Evolutionary conservation across 2,888 invertebrate species (phyloP), one percentile per base, ranked within the genome.

Genomic region (Eulithis prunata): DNA sequence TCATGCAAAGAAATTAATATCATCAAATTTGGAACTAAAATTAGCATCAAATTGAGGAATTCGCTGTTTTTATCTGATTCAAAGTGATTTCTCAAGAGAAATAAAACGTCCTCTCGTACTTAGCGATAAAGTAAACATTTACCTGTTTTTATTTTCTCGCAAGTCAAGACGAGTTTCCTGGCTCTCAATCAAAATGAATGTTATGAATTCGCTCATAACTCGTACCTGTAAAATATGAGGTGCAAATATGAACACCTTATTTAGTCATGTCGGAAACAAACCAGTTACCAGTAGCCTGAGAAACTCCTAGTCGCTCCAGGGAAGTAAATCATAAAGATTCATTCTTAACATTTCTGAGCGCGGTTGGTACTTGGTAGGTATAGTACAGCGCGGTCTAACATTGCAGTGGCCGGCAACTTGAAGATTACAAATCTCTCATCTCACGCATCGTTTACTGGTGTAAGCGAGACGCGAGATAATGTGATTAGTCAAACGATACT

Each of bases 241-340:
- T 87, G 87, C 81, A 89, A 89, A 89, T 87, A 86, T 82, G 82
- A 85, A 78, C 78, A 80, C 91, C 89, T 83, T 90, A 89, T 90
- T 87, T 86, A 89, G 89, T 77, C 75, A 82, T 86, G 84, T 85
- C 82, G 88, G 89, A 88, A 87, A 86, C 79, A 79, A 86, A 89
- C 90, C 82, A 87, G 90, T 89, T 82, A 73, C 82, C 79, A 75
- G 86, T 84, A 86, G 89, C 88, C 86, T 91, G 91, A 91, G 92
- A 91, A 92, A 90, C 85, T 80, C 71, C 76, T 78, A 78, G 81
- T 76, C 74, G 85, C 82, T 82, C 76, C 76, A 81, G 84, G 84
- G 80, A 87, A 80, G 82, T 89, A 87, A 87, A 90, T 89, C 88
- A 88, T 87, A 87, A 84, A 86, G 84, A 86, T 86, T 86, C 84